These are phyloP conservation scores for Conus ventricosus DNA, from an alignment of 1,140 invertebrate species.

Conservation along the genomic window DNA sequence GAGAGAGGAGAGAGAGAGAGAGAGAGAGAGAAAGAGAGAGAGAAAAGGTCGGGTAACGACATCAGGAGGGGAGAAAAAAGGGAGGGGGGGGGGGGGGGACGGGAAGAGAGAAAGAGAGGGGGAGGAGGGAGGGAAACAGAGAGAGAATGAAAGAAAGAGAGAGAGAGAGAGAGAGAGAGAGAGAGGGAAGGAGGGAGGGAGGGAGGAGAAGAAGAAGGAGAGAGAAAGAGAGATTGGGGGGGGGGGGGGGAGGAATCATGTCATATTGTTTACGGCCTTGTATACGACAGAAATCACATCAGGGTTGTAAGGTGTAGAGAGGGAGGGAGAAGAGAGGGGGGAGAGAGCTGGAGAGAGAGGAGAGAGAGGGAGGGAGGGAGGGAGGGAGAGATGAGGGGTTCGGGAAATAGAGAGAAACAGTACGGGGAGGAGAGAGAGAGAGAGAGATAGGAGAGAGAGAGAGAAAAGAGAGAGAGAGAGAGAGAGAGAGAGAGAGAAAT, in stretches of 20 bases:
- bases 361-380: not conserved
- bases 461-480: not conserved
- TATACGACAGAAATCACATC: too few relatives aligned
- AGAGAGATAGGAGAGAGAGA: not conserved
- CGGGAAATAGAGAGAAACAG: not conserved
- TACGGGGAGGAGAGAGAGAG: not conserved
- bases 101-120: not conserved
- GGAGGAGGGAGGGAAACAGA: not conserved
- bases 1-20: not conserved
- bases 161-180: not conserved
- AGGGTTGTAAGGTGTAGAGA: not conserved
- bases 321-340: not conserved
- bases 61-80: not conserved
- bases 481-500: not conserved
- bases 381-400: not conserved
- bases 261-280: too few relatives aligned
- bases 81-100: not conserved
- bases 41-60: not conserved
- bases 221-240: not conserved
- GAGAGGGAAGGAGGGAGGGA: not conserved
- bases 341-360: not conserved
- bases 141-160: not conserved
- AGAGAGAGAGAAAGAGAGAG: not conserved
- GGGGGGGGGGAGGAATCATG: not conserved
- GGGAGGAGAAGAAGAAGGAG: not conserved